Percentiles rank a stretch among this genome's conserved stretches.
These are phyloP conservation scores for Mixornis gularis DNA, from an alignment of 2,113 vertebrate species.

Conservation along the genomic window DNA sequence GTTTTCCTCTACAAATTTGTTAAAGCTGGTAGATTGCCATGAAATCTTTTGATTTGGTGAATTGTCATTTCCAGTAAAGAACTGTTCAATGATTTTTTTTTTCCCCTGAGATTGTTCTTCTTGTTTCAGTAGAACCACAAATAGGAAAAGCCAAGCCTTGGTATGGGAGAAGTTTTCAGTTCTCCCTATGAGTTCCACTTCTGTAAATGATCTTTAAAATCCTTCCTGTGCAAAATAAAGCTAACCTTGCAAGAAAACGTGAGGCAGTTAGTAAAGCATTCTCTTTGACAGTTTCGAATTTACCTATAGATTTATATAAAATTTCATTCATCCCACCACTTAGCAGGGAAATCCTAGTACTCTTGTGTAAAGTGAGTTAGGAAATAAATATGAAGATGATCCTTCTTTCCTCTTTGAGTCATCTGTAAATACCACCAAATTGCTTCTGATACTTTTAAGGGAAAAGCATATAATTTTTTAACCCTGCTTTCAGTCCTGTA, in stretches of 20 bases:
- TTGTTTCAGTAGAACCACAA: neutral
- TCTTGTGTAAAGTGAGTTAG: neutral
- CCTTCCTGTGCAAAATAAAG: neutral
- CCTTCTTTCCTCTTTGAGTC: conserved; percentile 2
- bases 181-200: neutral
- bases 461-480: neutral
- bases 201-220: neutral
- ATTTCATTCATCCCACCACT: neutral
- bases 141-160: neutral
- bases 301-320: neutral
- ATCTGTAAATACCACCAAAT: conserved; percentile 7
- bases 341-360: neutral
- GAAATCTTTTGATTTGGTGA: neutral
- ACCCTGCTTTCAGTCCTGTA: conserved; percentile 7
- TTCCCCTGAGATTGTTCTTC: neutral
- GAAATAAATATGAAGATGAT: conserved; percentile 33
- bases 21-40: neutral
- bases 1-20: neutral
- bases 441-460: neutral
- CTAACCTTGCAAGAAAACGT: neutral
- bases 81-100: neutral
- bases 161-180: neutral
- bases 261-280: neutral
- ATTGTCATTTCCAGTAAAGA: neutral
- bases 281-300: conserved; percentile 8